Base-by-base conservation (phyloP, 2,888 invertebrate genomes). In the Aquatica leii region DNA sequence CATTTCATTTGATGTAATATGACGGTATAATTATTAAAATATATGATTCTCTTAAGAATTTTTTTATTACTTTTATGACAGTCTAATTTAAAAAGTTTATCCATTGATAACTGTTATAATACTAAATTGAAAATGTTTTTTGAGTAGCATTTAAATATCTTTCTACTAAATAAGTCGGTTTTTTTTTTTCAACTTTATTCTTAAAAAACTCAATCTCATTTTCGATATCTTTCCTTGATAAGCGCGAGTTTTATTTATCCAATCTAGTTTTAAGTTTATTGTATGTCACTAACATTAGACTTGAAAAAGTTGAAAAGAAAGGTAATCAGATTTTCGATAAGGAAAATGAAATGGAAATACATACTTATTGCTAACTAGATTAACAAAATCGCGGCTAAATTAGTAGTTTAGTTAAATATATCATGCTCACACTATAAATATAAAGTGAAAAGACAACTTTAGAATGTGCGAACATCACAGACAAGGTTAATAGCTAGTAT, bases 401-500 rank as follows among this genome's bases (percentile, higher is more conserved):
- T n/a, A n/a, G n/a, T n/a, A n/a, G n/a, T n/a, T n/a, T n/a, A n/a
- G n/a, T n/a, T n/a, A n/a, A n/a, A n/a, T n/a, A n/a, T n/a, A n/a
- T n/a, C n/a, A n/a, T n/a, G n/a, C n/a, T 24, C 6, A 6, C 24
- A 24, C 6, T 6, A 6, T 6, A 24, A 24, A 24, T 24, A 6
- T 24, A 24, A 24, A 24, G 24, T 2, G 24, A 4, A 41, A 14
- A 56, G 46, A 57, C 51, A 40, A 60, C 56, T 59, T n/a, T 60
- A 59, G 59, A 56, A 50, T 35, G 51, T 40, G 56, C 43, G 17
- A 54, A 53, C 58, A 48, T 58, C 54, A 34, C 55, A 57, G 55
- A 56, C 50, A 55, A 55, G 55, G 59, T 51, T 64, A 41, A 55
- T 55, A 53, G 65, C 51, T 53, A 57, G 49, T 65, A 50, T 56